Conservation (phyloP, 2,797 vertebrate species). For the Danio choprae region DNA sequence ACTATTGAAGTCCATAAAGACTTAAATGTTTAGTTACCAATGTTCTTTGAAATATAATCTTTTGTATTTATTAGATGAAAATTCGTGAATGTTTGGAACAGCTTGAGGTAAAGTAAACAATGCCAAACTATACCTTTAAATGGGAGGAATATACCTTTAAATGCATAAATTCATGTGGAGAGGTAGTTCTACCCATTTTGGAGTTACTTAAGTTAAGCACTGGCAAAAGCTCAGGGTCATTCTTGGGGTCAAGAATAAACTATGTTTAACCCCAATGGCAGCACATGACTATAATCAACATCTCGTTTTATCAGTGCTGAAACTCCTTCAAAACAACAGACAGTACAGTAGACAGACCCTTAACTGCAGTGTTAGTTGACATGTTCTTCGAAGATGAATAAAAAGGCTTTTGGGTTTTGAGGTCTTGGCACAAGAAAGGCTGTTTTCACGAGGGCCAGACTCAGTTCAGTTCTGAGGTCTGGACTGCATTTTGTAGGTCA, state of each 20-base stretch:
- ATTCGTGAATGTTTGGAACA: too few species aligned
- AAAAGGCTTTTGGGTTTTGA: constrained; percentile 53
- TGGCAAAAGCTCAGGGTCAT: constrained; percentile 52
- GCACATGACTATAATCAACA: constrained; percentile 54
- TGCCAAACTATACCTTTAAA: too few species aligned
- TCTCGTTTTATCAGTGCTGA: constrained; percentile 38
- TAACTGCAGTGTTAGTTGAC: constrained; percentile 41
- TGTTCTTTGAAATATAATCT: too few species aligned
- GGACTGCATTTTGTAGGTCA: constrained; percentile 70
- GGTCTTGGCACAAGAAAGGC: constrained; percentile 63
- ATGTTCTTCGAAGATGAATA: constrained; percentile 57
- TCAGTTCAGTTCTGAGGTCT: constrained; percentile 59
- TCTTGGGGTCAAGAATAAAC: constrained; percentile 58
- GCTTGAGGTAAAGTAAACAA: too few species aligned
- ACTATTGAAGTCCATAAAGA: too few species aligned
- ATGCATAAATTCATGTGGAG: constrained; percentile 59
- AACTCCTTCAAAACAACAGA: constrained; percentile 61
- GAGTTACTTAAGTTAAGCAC: constrained; percentile 62
- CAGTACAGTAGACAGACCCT: constrained; percentile 33
- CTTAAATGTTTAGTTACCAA: too few species aligned
- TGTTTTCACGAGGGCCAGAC: constrained; percentile 52
- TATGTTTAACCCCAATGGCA: constrained; percentile 45
- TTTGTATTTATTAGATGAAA: too few species aligned
- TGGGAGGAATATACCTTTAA: constrained; percentile 56
- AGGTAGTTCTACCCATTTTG: constrained; percentile 20